Conservation (phyloP, 2,888 invertebrate species). For the Empis stercorea region DNA sequence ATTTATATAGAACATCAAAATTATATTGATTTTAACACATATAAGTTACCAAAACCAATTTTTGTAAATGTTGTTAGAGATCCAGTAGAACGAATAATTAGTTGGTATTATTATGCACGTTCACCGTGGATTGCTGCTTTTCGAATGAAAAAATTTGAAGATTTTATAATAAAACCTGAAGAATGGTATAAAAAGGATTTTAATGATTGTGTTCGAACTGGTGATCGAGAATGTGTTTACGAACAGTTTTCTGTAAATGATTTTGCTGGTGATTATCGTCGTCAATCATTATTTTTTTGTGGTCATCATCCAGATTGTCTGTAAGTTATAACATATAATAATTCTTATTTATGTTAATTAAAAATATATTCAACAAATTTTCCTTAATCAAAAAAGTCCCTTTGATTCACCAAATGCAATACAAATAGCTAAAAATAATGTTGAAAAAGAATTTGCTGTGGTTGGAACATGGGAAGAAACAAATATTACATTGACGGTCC, state of each 20-base stretch:
- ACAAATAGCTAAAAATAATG: constrained; percentile 69
- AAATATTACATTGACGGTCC: constrained; percentile 67
- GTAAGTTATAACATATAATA: no score
- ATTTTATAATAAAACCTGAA: constrained; percentile 35
- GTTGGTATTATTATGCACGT: constrained; percentile 79
- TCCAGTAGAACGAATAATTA: constrained; percentile 77
- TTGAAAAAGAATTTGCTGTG: constrained; percentile 74
- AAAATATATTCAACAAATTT: background rate
- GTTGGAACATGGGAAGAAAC: constrained; percentile 81
- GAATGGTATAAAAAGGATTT: constrained; percentile 48
- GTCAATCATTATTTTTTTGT: constrained; percentile 78
- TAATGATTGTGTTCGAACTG: constrained; percentile 67
- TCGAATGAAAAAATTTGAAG: constrained; percentile 67
- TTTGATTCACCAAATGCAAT: constrained; percentile 71
- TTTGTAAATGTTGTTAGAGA: constrained; percentile 80
- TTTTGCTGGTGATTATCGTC: constrained; percentile 66
- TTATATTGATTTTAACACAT: constrained; percentile 74
- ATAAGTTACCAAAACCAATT: constrained; percentile 63
- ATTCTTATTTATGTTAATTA: background rate
- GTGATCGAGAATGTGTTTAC: constrained; percentile 71
- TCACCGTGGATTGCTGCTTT: constrained; percentile 83
- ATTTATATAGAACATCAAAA: constrained; percentile 78
- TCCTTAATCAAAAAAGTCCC: no score
- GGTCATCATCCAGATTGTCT: constrained; percentile 71
- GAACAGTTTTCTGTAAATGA: constrained; percentile 63